These are phyloP conservation scores for Hippocampus abdominalis DNA, from an alignment of 2,113 vertebrate genomes.

Conservation along the genomic window DNA sequence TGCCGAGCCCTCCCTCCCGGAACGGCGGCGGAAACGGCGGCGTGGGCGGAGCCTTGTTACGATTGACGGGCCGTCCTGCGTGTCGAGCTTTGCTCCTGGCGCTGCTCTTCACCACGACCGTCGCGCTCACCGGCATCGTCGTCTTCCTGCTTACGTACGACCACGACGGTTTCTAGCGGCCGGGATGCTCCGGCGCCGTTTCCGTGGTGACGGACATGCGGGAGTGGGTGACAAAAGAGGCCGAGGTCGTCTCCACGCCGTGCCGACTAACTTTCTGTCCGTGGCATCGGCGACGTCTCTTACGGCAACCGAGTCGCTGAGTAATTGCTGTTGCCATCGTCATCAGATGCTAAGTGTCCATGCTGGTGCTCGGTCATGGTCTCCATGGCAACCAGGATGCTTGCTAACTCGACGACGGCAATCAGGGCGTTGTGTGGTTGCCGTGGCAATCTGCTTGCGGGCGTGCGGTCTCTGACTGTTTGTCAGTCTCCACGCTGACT, in stretches of 20 bases:
- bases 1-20: constrained; percentile 21
- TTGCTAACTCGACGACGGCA: not conserved
- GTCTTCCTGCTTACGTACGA: constrained; percentile 32
- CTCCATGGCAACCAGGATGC: not conserved
- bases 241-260: no score
- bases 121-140: constrained; percentile 52
- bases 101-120: constrained; percentile 47
- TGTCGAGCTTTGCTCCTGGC: constrained; percentile 51
- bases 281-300: no score
- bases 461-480: no score
- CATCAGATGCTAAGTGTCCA: not conserved
- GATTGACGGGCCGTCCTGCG: constrained; percentile 32
- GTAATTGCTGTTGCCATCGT: no score
- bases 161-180: not conserved
- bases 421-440: no score
- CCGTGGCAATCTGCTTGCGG: no score
- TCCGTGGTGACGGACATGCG: not conserved
- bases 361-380: no score
- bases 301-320: no score
- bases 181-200: not conserved
- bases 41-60: constrained; percentile 3
- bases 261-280: no score
- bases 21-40: fast-evolving
- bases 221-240: no score
- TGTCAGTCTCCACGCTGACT: no score